Evolutionary conservation across 2,797 vertebrate species (phyloP), one percentile per base, ranked within the genome.

Genomic region (Austrolebias charrua): DNA sequence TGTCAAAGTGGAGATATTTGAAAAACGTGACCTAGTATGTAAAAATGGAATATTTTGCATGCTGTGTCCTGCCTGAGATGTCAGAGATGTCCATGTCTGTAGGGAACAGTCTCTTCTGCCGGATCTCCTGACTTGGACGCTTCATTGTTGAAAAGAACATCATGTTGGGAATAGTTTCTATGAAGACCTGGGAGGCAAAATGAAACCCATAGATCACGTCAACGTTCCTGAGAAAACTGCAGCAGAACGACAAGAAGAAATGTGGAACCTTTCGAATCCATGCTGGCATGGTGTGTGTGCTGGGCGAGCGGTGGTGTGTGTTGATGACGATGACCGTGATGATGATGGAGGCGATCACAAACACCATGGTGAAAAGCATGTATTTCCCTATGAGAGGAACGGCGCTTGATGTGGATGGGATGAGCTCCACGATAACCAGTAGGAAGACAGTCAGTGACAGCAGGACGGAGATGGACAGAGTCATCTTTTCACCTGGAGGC

Each of bases 71-170:
- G 46, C 92, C 92, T 63, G 92, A 98, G 78, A 98, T 98, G 80
- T 98, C 96, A 0, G 96, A 98, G 84, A 98, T 98, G 89, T 98
- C 96, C 62, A 96, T 94, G 80, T 97, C 95, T 58, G 94, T 93
- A 0, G 93, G 90, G 80, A 95, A 95, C 73, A 93, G 82, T 53
- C 72, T 94, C 81, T 92, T 95, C 55, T 95, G 92, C 55, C 91
- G 91, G 63, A 94, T 94, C 66, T 96, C 95, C 89, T 93, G 94
- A 61, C 95, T 91, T 0, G 96, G 95, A 24, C 96, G 90, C 85
- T 98, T 98, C 95, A 98, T 98, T 5, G 96, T 97, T 35, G 96
- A 98, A 91, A 98, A 98, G 87, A 98, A 97, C 96, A 98, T 98
- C 79, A 98, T 9, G 69, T 95, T 96, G 78, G 96, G 96, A 86